Conservation (phyloP, 2,888 invertebrate species). For the Cheiracanthium punctorium region DNA sequence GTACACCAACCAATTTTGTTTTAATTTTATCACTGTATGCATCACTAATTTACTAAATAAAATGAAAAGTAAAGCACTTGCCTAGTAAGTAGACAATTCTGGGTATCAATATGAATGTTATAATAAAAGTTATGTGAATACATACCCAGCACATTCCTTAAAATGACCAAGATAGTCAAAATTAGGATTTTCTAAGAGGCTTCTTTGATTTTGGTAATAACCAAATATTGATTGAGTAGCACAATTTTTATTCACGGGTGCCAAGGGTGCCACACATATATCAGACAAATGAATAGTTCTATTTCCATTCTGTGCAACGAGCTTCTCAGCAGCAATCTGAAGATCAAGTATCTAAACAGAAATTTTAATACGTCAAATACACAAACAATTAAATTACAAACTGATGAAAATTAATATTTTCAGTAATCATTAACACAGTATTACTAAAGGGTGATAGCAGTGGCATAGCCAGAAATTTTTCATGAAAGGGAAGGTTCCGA, state of each 20-base stretch:
- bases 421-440: too few relatives aligned
- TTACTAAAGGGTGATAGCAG: too few relatives aligned
- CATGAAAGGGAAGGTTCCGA: too few relatives aligned
- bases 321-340: slow-evolving; percentile 44
- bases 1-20: too few relatives aligned
- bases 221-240: slow-evolving; percentile 93
- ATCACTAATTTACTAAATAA: too few relatives aligned
- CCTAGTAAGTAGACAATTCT: background rate
- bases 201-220: slow-evolving; percentile 87
- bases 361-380: too few relatives aligned
- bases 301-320: slow-evolving; percentile 73
- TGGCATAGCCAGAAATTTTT: too few relatives aligned
- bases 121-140: background rate
- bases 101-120: background rate
- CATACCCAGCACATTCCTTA: slow-evolving; percentile 82
- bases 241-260: slow-evolving; percentile 84
- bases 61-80: too few relatives aligned
- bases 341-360: slow-evolving; percentile 61
- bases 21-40: too few relatives aligned
- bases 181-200: slow-evolving; percentile 79
- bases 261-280: slow-evolving; percentile 94
- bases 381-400: too few relatives aligned
- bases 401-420: too few relatives aligned
- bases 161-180: slow-evolving; percentile 84
- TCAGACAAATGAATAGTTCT: slow-evolving; percentile 80